phyloP scores from a whole-genome alignment of 2,113 vertebrate genomes.

The Dermatemys mawii region DNA sequence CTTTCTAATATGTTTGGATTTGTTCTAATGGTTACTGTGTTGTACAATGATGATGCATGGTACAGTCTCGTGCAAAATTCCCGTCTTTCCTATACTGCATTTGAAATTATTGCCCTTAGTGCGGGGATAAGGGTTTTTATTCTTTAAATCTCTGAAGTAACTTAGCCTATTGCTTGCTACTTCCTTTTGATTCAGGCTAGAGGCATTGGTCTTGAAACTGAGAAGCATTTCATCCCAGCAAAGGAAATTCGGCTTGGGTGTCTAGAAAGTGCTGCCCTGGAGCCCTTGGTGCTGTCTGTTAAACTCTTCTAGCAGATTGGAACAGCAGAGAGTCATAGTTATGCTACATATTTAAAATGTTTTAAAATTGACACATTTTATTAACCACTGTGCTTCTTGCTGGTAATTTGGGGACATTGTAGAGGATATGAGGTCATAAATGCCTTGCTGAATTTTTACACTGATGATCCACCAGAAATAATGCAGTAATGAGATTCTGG shows the following conservation, averaged over 20 bases:
- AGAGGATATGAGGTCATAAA: not conserved
- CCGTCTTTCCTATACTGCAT: slow-evolving; percentile 3
- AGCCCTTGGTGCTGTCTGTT: slow-evolving; percentile 63
- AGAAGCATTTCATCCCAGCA: slow-evolving; percentile 10
- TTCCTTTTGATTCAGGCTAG: slow-evolving; percentile 46
- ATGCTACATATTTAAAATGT: slow-evolving; percentile 58
- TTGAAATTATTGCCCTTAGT: not conserved
- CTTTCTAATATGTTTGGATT: slow-evolving; percentile 38
- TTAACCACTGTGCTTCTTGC: slow-evolving; percentile 53
- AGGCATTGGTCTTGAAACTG: slow-evolving; percentile 33
- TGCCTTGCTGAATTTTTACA: not conserved
- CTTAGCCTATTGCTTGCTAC: slow-evolving; percentile 15
- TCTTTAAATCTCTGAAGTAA: slow-evolving; percentile 36
- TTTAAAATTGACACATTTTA: slow-evolving; percentile 72
- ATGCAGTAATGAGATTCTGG: fast-evolving
- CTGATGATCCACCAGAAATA: not conserved
- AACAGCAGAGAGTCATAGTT: slow-evolving; percentile 68
- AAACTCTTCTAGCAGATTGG: slow-evolving; percentile 71
- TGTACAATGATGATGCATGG: slow-evolving; percentile 65
- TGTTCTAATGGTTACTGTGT: slow-evolving; percentile 43
- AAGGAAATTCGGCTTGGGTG: slow-evolving; percentile 51
- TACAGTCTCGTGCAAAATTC: slow-evolving; percentile 20
- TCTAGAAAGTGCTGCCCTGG: slow-evolving; percentile 47
- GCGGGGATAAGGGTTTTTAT: slow-evolving; percentile 34
- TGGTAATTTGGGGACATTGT: not conserved